Evolutionary conservation across 2,888 invertebrate species (phyloP).

Genomic region (Tenthredo livida): DNA sequence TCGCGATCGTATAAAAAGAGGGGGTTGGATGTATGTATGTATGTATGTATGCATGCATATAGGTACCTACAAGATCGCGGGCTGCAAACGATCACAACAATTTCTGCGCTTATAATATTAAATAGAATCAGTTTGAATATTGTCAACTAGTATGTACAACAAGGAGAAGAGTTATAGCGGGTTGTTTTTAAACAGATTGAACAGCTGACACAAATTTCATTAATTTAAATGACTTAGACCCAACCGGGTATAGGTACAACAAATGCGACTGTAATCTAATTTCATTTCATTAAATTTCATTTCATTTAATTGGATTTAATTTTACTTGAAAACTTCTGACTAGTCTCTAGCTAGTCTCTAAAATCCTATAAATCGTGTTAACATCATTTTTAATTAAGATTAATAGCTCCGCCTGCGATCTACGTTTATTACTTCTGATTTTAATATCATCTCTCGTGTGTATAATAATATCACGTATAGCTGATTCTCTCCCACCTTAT

Average conservation of each 20-base stretch:
- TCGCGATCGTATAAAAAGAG: background rate
- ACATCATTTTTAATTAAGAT: background rate
- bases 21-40: background rate
- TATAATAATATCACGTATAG: too few species aligned
- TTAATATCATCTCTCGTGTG: background rate
- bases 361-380: background rate
- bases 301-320: background rate
- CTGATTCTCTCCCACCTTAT: too few species aligned
- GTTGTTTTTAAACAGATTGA: background rate
- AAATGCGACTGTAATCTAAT: conserved; percentile 12
- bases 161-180: background rate
- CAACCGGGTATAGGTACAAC: background rate
- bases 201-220: conserved; percentile 35
- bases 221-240: conserved; percentile 38
- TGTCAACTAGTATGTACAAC: background rate
- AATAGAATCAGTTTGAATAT: background rate
- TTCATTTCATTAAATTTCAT: background rate
- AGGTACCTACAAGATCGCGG: background rate
- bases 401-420: background rate
- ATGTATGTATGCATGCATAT: too few species aligned
- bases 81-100: background rate
- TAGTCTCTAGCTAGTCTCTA: background rate
- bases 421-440: background rate
- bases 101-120: background rate
- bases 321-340: background rate